A percentile compares a stretch with the other conserved stretches of the same genome.
phyloP scores from a whole-genome alignment of 2,797 vertebrate species.

The Semotilus atromaculatus region DNA sequence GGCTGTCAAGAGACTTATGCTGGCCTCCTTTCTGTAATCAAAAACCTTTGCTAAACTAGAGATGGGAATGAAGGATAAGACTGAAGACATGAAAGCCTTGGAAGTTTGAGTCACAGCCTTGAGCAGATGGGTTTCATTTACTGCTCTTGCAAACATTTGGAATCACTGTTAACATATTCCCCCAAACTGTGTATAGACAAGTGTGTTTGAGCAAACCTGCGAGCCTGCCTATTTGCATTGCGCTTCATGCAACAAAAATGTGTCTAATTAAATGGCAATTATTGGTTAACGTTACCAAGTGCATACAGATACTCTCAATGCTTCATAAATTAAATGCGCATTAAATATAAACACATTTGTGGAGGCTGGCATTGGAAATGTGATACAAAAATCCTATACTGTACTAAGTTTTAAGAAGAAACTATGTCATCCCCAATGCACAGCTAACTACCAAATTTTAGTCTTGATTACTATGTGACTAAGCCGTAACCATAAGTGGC shows the following conservation, averaged over 20 bases:
- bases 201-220: background rate
- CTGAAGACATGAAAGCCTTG: background rate
- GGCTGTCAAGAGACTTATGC: background rate
- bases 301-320: background rate
- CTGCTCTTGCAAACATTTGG: conserved; percentile 39
- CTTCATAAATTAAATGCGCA: background rate
- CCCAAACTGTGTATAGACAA: conserved; percentile 2
- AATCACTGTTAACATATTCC: conserved; percentile 18
- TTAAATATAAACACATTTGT: background rate
- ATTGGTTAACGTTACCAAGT: background rate
- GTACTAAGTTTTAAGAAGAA: background rate
- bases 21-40: conserved; percentile 22
- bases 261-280: background rate
- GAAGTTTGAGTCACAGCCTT: background rate
- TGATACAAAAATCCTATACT: background rate
- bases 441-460: background rate
- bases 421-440: conserved; percentile 38
- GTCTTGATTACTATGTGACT: background rate
- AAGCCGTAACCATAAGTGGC: background rate
- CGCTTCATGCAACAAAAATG: background rate
- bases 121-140: conserved; percentile 55
- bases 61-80: background rate
- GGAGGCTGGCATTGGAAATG: background rate
- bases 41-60: conserved; percentile 30
- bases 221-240: background rate